These are phyloP conservation scores for Allolobophora icterica DNA, from an alignment of 2,888 invertebrate genomes.

Conservation along the genomic window DNA sequence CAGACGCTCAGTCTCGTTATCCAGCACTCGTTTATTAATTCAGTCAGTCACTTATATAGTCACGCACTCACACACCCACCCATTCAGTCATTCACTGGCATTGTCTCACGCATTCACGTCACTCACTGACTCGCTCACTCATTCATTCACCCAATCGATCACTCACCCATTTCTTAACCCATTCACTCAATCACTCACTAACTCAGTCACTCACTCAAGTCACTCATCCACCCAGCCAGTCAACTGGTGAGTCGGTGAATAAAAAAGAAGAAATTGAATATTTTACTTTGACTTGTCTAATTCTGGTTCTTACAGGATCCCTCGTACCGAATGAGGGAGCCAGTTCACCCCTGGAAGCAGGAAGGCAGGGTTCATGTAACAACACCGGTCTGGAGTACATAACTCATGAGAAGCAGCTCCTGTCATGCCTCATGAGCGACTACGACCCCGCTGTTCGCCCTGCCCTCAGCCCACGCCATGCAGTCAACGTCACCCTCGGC, in stretches of 20 bases:
- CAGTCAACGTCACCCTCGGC: slow-evolving; percentile 32
- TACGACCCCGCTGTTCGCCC: slow-evolving; percentile 42
- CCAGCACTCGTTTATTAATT: neutral
- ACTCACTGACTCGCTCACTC: slow-evolving; percentile 13
- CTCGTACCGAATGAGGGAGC: no score
- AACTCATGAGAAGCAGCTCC: slow-evolving; percentile 26
- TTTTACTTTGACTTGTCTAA: no score
- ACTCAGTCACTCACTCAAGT: slow-evolving; percentile 8
- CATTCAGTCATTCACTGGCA: neutral
- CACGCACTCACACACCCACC: slow-evolving; percentile 29
- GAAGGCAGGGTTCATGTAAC: neutral
- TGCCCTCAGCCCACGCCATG: neutral
- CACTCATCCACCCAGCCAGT: neutral
- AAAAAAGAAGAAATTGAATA: no score
- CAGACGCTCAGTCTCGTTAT: no score
- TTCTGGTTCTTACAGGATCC: neutral
- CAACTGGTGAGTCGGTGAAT: no score
- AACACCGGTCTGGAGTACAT: slow-evolving; percentile 18
- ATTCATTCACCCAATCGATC: neutral
- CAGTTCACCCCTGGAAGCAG: no score
- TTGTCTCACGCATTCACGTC: neutral
- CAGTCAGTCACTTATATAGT: slow-evolving; percentile 26
- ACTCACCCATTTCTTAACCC: neutral
- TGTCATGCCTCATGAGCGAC: slow-evolving; percentile 38
- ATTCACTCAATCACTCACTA: slow-evolving; percentile 20